Conservation (phyloP, 1,140 invertebrate species). For the Carposina sasakii region DNA sequence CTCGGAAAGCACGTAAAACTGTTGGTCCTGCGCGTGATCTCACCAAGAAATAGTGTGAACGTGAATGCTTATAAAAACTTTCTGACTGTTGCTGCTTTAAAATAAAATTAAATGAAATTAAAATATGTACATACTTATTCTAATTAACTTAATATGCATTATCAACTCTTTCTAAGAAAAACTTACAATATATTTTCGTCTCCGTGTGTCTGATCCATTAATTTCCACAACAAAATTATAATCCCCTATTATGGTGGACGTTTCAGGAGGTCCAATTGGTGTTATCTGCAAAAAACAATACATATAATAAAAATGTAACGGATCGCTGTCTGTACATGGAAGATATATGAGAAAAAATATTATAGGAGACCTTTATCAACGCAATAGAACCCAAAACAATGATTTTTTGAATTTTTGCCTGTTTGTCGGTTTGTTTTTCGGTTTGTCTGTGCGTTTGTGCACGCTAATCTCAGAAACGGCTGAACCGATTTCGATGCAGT, state of each 20-base stretch:
- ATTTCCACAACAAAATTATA: slow-evolving; percentile 36
- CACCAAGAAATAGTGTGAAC: no score
- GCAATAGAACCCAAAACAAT: no score
- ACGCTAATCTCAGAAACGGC: no score
- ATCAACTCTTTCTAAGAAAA: background rate
- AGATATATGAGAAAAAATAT: background rate
- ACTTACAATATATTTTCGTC: slow-evolving; percentile 44
- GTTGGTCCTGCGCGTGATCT: no score
- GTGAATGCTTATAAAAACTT: no score
- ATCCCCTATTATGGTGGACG: slow-evolving; percentile 12
- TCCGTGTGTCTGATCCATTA: slow-evolving; percentile 29
- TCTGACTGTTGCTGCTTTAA: background rate
- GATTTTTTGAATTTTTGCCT: no score
- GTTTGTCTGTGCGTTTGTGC: no score
- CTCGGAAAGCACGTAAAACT: no score
- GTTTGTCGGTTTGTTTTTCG: no score
- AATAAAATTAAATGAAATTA: background rate
- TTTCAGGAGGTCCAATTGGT: slow-evolving; percentile 29
- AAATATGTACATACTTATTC: background rate
- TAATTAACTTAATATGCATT: background rate
- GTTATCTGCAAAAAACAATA: slow-evolving; percentile 23
- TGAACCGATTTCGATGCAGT: no score
- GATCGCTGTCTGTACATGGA: background rate
- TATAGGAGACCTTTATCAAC: background rate
- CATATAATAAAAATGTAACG: slow-evolving; percentile 27